Conservation (phyloP, 1,140 invertebrate species). For the Bombus terrestris region DNA sequence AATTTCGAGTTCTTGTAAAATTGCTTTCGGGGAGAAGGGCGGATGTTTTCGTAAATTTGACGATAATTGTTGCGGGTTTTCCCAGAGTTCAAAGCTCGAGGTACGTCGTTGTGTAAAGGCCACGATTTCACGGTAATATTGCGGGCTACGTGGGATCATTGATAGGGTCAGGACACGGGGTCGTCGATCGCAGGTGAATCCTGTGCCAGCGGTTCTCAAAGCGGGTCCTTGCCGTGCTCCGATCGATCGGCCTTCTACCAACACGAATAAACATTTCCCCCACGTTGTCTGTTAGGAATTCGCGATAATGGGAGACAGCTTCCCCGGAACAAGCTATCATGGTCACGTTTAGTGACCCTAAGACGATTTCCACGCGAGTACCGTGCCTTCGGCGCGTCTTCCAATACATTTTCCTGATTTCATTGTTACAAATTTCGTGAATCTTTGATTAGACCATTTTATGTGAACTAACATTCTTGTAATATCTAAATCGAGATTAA, state of each 20-base stretch:
- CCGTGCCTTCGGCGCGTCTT: too few relatives aligned
- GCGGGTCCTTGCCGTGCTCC: conserved; percentile 36
- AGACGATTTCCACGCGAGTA: not conserved
- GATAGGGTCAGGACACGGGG: conserved; percentile 65
- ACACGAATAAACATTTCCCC: conserved; percentile 46
- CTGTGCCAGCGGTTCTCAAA: conserved; percentile 63
- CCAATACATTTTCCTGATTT: not conserved
- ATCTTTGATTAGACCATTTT: too few relatives aligned
- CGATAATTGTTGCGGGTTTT: not conserved
- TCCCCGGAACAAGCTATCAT: conserved; percentile 21
- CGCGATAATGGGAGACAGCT: conserved; percentile 35
- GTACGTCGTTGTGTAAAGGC: not conserved
- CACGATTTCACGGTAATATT: conserved; percentile 42
- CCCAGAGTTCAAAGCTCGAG: not conserved
- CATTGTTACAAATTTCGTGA: not conserved
- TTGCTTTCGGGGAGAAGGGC: not conserved
- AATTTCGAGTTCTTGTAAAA: not conserved
- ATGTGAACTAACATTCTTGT: too few relatives aligned
- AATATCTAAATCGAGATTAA: too few relatives aligned
- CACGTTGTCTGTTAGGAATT: conserved; percentile 46
- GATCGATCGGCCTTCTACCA: conserved; percentile 60
- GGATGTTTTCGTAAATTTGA: too few relatives aligned
- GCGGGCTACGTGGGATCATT: conserved; percentile 53
- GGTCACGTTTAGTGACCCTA: conserved; percentile 27
- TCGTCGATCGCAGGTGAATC: conserved; percentile 69